phyloP scores from a whole-genome alignment of 2,888 invertebrate genomes.

The Rhogogaster chlorosoma region DNA sequence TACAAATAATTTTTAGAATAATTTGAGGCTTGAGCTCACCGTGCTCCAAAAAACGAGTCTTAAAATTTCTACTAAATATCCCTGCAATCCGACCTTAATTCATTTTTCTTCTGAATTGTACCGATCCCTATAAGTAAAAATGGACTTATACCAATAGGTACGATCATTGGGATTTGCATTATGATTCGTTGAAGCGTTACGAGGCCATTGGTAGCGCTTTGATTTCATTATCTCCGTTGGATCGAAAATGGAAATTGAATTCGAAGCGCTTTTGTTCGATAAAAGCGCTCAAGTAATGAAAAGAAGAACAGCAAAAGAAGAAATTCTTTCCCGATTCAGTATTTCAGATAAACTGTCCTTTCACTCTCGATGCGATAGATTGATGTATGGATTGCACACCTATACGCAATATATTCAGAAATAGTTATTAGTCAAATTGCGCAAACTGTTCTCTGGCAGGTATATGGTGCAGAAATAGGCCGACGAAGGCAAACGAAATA shows the following conservation, averaged over 20 bases:
- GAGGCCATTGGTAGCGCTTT: background rate
- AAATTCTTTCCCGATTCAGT: background rate
- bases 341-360: background rate
- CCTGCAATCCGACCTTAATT: background rate
- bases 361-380: background rate
- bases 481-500: background rate
- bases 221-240: background rate
- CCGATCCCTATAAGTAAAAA: background rate
- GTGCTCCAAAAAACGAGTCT: background rate
- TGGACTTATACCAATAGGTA: background rate
- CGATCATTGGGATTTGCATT: background rate
- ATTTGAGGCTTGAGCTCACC: background rate
- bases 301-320: background rate
- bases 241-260: background rate
- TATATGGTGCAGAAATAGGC: background rate
- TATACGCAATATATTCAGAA: background rate
- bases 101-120: background rate
- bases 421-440: slow-evolving; percentile 25
- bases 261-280: background rate
- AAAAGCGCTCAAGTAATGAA: background rate
- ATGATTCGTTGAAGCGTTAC: background rate
- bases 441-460: background rate
- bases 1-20: background rate
- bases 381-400: background rate
- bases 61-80: background rate